Evolutionary conservation across 1,140 invertebrate genomes (phyloP), one percentile per base, ranked within the genome.

Genomic region (Leptinotarsa texana): DNA sequence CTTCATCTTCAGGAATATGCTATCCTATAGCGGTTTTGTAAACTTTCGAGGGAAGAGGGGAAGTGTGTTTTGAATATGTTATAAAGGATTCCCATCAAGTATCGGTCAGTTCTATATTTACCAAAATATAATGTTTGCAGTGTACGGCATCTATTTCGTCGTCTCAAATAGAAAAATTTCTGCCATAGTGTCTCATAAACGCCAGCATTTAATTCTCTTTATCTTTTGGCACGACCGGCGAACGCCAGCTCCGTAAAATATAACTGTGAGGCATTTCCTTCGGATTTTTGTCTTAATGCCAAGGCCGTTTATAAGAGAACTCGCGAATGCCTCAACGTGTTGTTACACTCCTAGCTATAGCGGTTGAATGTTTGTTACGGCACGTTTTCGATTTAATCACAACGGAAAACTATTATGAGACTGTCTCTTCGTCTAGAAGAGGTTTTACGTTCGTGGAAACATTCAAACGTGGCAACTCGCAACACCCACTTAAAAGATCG

Each of bases 261-360:
- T 67, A 67, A 67, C 65, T 17, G 65, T 27, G 33, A 27, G 24
- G 22, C 33, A 67, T 67, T 33, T 42, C 65, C 65, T 22, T 67
- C 24, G 65, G 13, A 67, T 24, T 67, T 67, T 67, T 67, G 65
- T 42, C 65, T 67, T 67, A 42, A 67, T 67, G 65, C 65, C 65
- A 67, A 67, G 65, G 65, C 27, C 65, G 65, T 67, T 33, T 24
- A 67, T 67, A 67, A 67, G 15, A 67, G 63, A 65, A 22, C 65
- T 24, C 24, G 33, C 65, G 65, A 33, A 33, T 67, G 33, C 8
- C 13, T 17, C 33, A 24, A 42, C 24, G 65, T 33, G 33, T 24
- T 33, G 17, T 24, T n/a, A 65, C 21, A 67, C 65, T 67, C 65
- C 65, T 67, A 22, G 65, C 65, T 67, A 22, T 11, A 33, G 65